Evolutionary conservation across 2,888 invertebrate genomes (phyloP), one percentile per base, ranked within the genome.

Genomic region (Hyposoter dolosus): DNA sequence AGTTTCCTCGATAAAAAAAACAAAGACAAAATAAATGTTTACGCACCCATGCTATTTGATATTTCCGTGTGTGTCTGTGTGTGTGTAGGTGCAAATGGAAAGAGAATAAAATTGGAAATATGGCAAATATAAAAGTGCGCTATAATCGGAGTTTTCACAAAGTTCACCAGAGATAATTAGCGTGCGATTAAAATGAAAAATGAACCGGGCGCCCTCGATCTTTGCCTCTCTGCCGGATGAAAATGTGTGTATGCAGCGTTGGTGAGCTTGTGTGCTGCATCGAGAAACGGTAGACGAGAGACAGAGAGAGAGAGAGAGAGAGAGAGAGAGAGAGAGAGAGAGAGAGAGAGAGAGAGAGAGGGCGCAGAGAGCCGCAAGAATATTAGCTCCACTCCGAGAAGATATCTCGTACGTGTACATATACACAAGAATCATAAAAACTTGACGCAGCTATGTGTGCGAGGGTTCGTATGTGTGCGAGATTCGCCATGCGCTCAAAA

Each of bases 121-220:
- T 50, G 35, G 65, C 63, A 47, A 47, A 19, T 76, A 65, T 50
- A 76, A 76, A 76, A 76, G 76, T 76, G 76, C 65, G 23, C 65
- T 15, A 65, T 83, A 82, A 82, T 75, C 56, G 47, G 69, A 50
- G 65, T 86, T 83, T 83, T 66, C 77, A 47, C 77, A 81, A 78
- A 86, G 81, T 85, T 76, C 53, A 83, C 35, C 40, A 45, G 43
- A 71, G 80, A 86, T 86, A 86, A 86, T 86, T 83, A 86, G 83
- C 81, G 68, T 53, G 81, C 86, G 86, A 83, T 86, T 83, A 83
- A 86, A 86, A 81, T 86, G 86, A 86, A 81, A 83, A 86, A 86
- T 83, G 86, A 81, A 83, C 83, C 83, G 83, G 83, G 68, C 74
- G 83, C 83, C 81, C 83, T 86, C 86, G 86, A 83, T 77, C 80